Evolutionary conservation across 2,113 vertebrate genomes (phyloP).

Genomic region (Alligator mississippiensis): DNA sequence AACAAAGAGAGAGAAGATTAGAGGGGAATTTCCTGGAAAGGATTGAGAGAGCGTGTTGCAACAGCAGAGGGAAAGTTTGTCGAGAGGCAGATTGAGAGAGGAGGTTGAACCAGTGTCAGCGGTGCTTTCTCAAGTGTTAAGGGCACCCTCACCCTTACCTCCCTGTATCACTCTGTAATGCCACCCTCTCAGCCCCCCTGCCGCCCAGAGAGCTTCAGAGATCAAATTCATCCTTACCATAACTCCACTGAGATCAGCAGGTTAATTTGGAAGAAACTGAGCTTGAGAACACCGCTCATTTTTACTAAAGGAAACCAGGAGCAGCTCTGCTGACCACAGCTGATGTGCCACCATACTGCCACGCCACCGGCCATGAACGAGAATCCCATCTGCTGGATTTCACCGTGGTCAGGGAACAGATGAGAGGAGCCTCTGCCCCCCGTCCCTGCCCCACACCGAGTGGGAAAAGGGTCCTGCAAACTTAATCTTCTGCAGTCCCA

Average conservation of each 20-base stretch:
- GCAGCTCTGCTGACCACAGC: fast-evolving
- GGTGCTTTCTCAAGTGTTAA: too few relatives aligned
- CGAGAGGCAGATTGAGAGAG: fast-evolving
- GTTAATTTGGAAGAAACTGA: neutral
- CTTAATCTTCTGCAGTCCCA: neutral
- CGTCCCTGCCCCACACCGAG: neutral
- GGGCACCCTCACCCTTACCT: too few relatives aligned
- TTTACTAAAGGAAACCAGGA: fast-evolving
- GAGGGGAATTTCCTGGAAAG: neutral
- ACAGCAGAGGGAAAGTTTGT: fast-evolving
- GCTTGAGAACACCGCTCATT: fast-evolving
- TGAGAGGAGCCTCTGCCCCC: neutral
- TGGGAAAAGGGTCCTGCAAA: neutral
- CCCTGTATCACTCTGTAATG: neutral
- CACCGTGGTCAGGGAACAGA: too few relatives aligned
- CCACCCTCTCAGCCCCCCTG: neutral
- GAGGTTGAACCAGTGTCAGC: neutral
- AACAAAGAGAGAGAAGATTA: neutral
- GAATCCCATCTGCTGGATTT: neutral
- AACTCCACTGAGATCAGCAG: neutral
- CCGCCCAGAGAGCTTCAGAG: neutral
- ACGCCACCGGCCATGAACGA: neutral
- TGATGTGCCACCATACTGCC: fast-evolving
- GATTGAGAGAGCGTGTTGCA: fast-evolving
- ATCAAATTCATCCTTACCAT: neutral